phyloP scores from a whole-genome alignment of 2,797 vertebrate genomes.

The Sitta carolinensis region DNA sequence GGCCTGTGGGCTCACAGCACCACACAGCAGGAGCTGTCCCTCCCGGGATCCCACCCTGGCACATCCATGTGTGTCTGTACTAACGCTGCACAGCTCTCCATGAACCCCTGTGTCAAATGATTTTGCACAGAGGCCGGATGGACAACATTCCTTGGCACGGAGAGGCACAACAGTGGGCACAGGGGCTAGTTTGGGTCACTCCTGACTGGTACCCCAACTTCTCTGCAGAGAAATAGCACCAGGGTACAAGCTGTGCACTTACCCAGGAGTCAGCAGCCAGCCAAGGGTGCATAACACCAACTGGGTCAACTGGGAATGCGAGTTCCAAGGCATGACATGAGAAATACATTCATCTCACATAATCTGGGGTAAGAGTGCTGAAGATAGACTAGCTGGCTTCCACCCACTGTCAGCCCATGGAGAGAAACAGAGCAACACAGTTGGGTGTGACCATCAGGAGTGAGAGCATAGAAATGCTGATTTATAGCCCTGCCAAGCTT shows the following conservation, averaged over 20 bases:
- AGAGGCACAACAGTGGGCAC: not conserved
- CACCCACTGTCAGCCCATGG: slow-evolving; percentile 72
- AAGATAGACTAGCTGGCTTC: slow-evolving; percentile 72
- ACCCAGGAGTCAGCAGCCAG: slow-evolving; percentile 69
- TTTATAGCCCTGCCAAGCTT: slow-evolving; percentile 56
- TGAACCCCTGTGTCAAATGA: accelerated
- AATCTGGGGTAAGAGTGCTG: slow-evolving; percentile 71
- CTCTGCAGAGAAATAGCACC: slow-evolving; percentile 60
- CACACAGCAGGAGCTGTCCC: not conserved
- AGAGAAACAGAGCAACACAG: slow-evolving; percentile 73
- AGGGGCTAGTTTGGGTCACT: slow-evolving; percentile 16
- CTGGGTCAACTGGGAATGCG: slow-evolving; percentile 70
- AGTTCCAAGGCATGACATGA: slow-evolving; percentile 70
- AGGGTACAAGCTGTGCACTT: slow-evolving; percentile 72
- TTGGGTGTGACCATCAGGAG: slow-evolving; percentile 69
- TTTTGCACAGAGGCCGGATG: not conserved
- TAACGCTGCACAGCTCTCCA: not conserved
- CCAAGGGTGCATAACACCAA: slow-evolving; percentile 71
- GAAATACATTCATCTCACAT: slow-evolving; percentile 73
- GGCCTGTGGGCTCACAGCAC: not conserved
- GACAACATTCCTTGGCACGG: not conserved
- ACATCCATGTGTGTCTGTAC: not conserved
- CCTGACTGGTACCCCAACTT: slow-evolving; percentile 62
- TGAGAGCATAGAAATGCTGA: slow-evolving; percentile 58
- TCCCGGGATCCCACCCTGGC: slow-evolving; percentile 31